These are phyloP conservation scores for Cyprinodon diabolis DNA, from an alignment of 2,797 vertebrate species.

Conservation along the genomic window DNA sequence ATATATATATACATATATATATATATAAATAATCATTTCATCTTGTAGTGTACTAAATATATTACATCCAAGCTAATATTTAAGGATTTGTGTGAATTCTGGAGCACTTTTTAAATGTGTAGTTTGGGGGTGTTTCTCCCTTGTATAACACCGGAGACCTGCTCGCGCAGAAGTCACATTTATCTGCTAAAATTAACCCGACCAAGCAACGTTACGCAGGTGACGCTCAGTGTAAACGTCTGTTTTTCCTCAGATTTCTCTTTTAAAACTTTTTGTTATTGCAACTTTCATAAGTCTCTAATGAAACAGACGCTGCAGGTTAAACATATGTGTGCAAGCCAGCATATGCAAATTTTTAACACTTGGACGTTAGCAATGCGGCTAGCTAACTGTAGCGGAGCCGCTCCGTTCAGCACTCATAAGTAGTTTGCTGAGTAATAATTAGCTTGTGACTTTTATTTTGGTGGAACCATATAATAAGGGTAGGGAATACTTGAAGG, in stretches of 20 bases:
- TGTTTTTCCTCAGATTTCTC: not conserved
- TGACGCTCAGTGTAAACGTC: not conserved
- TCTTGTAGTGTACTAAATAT: too few species aligned
- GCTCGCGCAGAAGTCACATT: slow-evolving; percentile 36
- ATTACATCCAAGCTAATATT: not conserved
- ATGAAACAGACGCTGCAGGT: not conserved
- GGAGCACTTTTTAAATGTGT: not conserved
- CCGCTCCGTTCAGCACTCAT: slow-evolving; percentile 52
- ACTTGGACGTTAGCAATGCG: slow-evolving; percentile 15
- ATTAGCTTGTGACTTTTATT: slow-evolving; percentile 58
- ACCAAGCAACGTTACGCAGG: not conserved
- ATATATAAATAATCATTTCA: too few species aligned
- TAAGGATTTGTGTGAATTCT: not conserved
- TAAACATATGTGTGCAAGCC: slow-evolving; percentile 6
- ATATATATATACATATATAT: too few species aligned
- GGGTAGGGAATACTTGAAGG: fast-evolving
- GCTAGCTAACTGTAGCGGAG: slow-evolving; percentile 56
- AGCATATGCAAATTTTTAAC: slow-evolving; percentile 13
- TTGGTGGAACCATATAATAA: not conserved
- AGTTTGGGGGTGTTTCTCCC: not conserved
- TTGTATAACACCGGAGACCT: slow-evolving; percentile 24
- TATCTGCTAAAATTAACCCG: slow-evolving; percentile 30
- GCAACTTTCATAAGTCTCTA: not conserved
- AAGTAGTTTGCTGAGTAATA: slow-evolving; percentile 81
- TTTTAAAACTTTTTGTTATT: not conserved